Conservation (phyloP, 1,140 invertebrate species). For the Mizuhopecten yessoensis region DNA sequence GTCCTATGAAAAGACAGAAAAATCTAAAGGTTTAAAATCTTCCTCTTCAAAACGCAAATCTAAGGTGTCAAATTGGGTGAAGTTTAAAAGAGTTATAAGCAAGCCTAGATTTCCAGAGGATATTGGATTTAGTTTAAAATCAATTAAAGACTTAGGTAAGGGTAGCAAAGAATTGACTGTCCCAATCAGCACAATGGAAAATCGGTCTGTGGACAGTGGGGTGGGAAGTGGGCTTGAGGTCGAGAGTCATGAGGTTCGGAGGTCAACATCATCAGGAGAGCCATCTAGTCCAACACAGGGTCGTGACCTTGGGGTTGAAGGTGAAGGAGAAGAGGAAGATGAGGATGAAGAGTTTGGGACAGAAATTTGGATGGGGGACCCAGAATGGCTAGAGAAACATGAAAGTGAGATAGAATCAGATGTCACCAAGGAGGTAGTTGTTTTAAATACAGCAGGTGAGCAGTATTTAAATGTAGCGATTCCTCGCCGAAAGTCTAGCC, state of each 20-base stretch:
- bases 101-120: conserved; percentile 76
- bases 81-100: conserved; percentile 80
- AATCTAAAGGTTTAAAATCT: conserved; percentile 67
- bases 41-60: conserved; percentile 73
- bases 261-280: conserved; percentile 73
- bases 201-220: conserved; percentile 74
- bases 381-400: conserved; percentile 78
- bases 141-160: conserved; percentile 70
- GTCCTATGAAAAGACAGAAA: conserved; percentile 65
- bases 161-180: conserved; percentile 70
- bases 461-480: conserved; percentile 70
- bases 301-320: conserved; percentile 57
- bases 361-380: conserved; percentile 80
- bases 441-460: conserved; percentile 62
- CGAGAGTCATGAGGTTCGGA: conserved; percentile 67
- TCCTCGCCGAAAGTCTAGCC: conserved; percentile 77
- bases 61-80: conserved; percentile 80
- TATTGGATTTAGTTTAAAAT: conserved; percentile 73
- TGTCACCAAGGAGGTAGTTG: conserved; percentile 59
- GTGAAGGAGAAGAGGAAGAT: conserved; percentile 51
- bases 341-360: conserved; percentile 65
- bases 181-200: conserved; percentile 64
- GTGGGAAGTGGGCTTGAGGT: conserved; percentile 75
- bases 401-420: conserved; percentile 58
- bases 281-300: conserved; percentile 71